These are phyloP conservation scores for Heliconius aoede DNA, from an alignment of 2,888 invertebrate species.

Conservation along the genomic window DNA sequence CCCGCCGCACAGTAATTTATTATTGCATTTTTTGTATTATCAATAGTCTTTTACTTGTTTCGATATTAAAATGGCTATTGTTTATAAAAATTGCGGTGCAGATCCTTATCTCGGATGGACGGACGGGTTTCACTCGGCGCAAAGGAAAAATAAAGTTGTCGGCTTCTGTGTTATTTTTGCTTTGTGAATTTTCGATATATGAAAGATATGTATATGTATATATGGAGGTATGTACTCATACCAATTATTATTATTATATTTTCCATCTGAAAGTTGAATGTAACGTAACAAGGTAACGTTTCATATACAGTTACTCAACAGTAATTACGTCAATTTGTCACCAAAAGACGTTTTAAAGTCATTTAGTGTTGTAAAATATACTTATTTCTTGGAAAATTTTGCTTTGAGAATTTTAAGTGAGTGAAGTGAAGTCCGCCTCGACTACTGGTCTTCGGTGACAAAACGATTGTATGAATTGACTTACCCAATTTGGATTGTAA, in stretches of 20 bases:
- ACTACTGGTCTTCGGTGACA: slow-evolving; percentile 76
- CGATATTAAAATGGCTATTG: slow-evolving; percentile 82
- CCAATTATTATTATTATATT: slow-evolving; percentile 23
- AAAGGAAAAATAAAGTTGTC: slow-evolving; percentile 49
- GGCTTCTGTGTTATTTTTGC: slow-evolving; percentile 45
- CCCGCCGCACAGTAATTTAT: slow-evolving; percentile 80
- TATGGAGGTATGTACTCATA: background rate
- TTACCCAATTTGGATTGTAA: slow-evolving; percentile 68
- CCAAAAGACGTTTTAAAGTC: slow-evolving; percentile 17
- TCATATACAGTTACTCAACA: slow-evolving; percentile 19
- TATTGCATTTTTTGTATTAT: slow-evolving; percentile 83
- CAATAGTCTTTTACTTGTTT: slow-evolving; percentile 78
- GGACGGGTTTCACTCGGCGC: slow-evolving; percentile 58
- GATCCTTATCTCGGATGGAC: slow-evolving; percentile 71
- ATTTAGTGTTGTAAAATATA: slow-evolving; percentile 8
- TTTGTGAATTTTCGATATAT: slow-evolving; percentile 24
- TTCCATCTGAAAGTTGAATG: slow-evolving; percentile 18
- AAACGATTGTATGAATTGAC: slow-evolving; percentile 68
- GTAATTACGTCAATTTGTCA: slow-evolving; percentile 28
- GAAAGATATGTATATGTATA: background rate
- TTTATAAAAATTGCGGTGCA: slow-evolving; percentile 78
- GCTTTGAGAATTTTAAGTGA: slow-evolving; percentile 23
- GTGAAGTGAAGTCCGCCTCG: slow-evolving; percentile 28
- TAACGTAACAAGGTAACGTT: slow-evolving; percentile 11
- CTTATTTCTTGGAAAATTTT: slow-evolving; percentile 7